Percentiles rank a stretch among this genome's conserved stretches.
Evolutionary conservation across 2,888 invertebrate species (phyloP).

Genomic region (Hypolimnas misippus): DNA sequence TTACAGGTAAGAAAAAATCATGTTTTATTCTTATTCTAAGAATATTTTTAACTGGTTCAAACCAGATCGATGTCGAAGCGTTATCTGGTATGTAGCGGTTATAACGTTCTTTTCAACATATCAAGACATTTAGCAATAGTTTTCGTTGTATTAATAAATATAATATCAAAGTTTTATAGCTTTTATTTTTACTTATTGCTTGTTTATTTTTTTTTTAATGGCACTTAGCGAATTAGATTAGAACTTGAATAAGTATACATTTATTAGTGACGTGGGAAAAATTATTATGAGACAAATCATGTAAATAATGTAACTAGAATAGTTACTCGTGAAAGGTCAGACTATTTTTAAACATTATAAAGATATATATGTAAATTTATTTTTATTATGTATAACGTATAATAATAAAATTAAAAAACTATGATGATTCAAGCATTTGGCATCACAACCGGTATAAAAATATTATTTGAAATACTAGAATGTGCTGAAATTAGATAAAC

Average conservation of each 20-base stretch:
- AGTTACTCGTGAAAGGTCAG: slow-evolving; percentile 6
- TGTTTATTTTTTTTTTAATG: too few species aligned
- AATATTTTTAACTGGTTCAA: background rate
- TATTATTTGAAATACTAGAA: too few species aligned
- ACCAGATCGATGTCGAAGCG: background rate
- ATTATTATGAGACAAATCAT: background rate
- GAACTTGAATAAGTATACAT: background rate
- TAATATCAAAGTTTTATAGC: background rate
- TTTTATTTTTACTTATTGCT: too few species aligned
- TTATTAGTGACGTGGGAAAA: background rate
- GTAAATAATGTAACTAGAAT: background rate
- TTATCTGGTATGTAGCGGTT: background rate
- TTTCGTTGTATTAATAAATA: background rate
- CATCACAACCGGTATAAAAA: too few species aligned
- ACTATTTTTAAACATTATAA: background rate
- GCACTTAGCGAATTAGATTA: too few species aligned
- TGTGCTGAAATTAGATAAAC: too few species aligned
- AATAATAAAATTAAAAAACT: too few species aligned
- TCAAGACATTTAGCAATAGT: background rate
- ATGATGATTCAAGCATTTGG: too few species aligned
- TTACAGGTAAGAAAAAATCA: slow-evolving; percentile 68
- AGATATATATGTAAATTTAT: background rate
- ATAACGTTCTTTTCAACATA: background rate
- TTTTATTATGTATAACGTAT: too few species aligned
- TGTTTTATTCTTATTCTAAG: background rate